These are phyloP conservation scores for Clistopyga incitator DNA, from an alignment of 2,888 invertebrate genomes.

Conservation along the genomic window DNA sequence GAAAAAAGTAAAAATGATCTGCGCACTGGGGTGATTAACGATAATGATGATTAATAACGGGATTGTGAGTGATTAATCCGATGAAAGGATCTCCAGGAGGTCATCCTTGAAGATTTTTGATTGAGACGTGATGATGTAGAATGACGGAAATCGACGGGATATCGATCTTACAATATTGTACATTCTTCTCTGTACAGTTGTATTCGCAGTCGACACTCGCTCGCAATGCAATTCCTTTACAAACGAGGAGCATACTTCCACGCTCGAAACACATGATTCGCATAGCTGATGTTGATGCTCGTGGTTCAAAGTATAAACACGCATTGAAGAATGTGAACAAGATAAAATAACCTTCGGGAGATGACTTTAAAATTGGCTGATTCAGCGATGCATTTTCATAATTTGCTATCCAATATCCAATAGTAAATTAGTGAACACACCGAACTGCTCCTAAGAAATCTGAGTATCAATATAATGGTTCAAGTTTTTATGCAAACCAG, in stretches of 20 bases:
- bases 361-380: background rate
- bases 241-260: constrained; percentile 41
- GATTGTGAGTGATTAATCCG: constrained; percentile 47
- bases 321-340: background rate
- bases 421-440: too few species aligned
- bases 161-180: constrained; percentile 6
- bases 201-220: constrained; percentile 5
- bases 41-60: constrained; percentile 40
- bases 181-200: background rate
- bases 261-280: constrained; percentile 47
- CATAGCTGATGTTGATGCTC: constrained; percentile 44
- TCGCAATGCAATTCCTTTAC: constrained; percentile 30
- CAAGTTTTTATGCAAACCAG: background rate
- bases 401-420: background rate
- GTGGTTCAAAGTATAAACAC: background rate
- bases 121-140: constrained; percentile 44
- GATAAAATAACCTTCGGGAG: background rate
- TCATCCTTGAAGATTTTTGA: constrained; percentile 52
- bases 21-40: constrained; percentile 35
- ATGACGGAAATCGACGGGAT: constrained; percentile 36
- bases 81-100: constrained; percentile 32
- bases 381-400: background rate
- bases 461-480: background rate
- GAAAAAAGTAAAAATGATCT: constrained; percentile 25
- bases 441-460: background rate